Evolutionary conservation across 2,888 invertebrate genomes (phyloP).

Genomic region (Trachelus stipa): DNA sequence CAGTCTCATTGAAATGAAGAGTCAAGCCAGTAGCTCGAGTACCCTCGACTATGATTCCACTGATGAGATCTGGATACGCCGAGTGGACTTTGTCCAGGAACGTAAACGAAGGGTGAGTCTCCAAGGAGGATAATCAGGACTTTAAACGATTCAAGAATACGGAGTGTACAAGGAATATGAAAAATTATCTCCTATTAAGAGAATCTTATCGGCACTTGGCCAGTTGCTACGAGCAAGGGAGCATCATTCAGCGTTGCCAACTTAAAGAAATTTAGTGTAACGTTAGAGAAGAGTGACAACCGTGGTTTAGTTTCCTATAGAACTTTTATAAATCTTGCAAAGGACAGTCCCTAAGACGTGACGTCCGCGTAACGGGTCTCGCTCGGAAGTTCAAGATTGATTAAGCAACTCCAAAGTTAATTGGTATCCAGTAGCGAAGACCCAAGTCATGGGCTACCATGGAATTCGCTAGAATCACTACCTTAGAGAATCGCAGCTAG

Average conservation of each 20-base stretch:
- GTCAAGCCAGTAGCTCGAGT: conserved; percentile 74
- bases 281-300: background rate
- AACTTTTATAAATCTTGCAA: background rate
- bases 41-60: conserved; percentile 71
- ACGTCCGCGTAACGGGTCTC: background rate
- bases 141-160: background rate
- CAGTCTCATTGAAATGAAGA: conserved; percentile 84
- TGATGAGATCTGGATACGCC: conserved; percentile 80
- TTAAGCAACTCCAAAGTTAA: background rate
- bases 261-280: background rate
- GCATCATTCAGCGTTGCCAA: background rate
- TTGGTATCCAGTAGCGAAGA: background rate
- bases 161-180: background rate
- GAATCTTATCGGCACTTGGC: background rate
- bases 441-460: background rate
- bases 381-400: background rate
- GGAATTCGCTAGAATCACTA: background rate
- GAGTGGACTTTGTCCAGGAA: conserved; percentile 68
- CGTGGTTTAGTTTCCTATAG: background rate
- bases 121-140: background rate
- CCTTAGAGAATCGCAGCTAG: background rate
- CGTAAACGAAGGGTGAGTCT: conserved; percentile 70
- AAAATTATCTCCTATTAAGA: background rate
- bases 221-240: background rate
- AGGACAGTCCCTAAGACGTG: background rate